Evolutionary conservation across 1,140 invertebrate genomes (phyloP), one percentile per base, ranked within the genome.

Genomic region (Bemisia tabaci): DNA sequence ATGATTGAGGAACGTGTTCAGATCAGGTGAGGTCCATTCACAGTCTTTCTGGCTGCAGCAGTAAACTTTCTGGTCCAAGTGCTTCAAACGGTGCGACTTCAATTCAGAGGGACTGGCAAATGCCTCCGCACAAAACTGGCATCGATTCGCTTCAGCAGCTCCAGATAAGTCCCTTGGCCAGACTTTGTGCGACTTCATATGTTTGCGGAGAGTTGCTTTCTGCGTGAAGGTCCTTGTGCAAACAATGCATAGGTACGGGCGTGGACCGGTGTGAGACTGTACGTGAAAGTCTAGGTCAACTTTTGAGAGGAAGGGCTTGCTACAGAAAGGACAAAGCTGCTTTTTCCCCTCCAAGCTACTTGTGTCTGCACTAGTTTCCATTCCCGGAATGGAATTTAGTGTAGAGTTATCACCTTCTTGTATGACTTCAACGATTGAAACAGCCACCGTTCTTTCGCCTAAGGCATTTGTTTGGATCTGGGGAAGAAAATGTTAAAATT

Each of bases 171-270:
- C 59, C 26, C 33, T 25, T 33, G 22, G 22, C 68, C 68, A 73
- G n/a, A 72, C 68, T 39, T 68, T 88, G 73, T 88, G 86, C 62
- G 84, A 85, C 17, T 83, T 79, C 74, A 86, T 81, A 69, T 88
- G 86, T 74, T 87, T 86, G 69, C 84, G 83, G 2, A 87, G 80
- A 72, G 87, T 86, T 70, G 85, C 86, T 70, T 87, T 87, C 72
- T 87, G 80, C 64, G 80, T 77, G 69, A 80, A 81, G 26, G 79
- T 82, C 68, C 84, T 79, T 23, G 82, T 82, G 74, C 85, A 86
- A 24, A 84, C 77, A 62, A 84, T 80, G 72, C 85, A 86, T 26
- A 83, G 82, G 76, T 81, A 87, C 60, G 84, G 84, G 65, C 84
- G 80, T 69, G 82, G 80, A 25, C 83, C 84, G 22, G 81, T 86